Conservation (phyloP, 2,797 vertebrate genomes). For the Pseudochirops cupreus region DNA sequence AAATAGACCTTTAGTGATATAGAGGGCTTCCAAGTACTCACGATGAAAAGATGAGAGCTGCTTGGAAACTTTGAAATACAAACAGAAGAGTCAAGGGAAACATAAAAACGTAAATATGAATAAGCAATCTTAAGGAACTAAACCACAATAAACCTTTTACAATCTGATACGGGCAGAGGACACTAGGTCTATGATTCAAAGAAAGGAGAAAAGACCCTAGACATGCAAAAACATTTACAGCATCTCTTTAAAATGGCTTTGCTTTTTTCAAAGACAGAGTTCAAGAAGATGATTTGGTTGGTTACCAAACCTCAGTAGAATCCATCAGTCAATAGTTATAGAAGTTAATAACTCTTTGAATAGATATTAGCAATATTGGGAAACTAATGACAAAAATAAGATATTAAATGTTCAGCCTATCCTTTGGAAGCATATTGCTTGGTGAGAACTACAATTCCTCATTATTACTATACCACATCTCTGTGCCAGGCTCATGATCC, state of each 20-base stretch:
- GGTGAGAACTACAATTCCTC: not conserved
- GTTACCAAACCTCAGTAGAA: not conserved
- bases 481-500: not conserved
- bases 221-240: no score
- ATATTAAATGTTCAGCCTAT: not conserved
- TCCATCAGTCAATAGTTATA: conserved; percentile 42
- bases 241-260: no score
- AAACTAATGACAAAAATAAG: not conserved
- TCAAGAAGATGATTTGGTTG: conserved; percentile 8
- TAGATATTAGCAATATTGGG: conserved; percentile 3
- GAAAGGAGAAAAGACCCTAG: no score
- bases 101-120: not conserved
- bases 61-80: not conserved
- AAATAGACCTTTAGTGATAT: not conserved
- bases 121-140: not conserved
- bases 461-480: not conserved
- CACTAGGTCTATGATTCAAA: not conserved
- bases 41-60: not conserved
- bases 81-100: not conserved
- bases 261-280: not conserved
- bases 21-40: not conserved
- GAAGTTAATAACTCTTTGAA: conserved; percentile 16
- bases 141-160: not conserved
- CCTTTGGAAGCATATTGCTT: not conserved
- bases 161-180: no score